phyloP scores from a whole-genome alignment of 2,113 vertebrate species.

The Bos indicus region DNA sequence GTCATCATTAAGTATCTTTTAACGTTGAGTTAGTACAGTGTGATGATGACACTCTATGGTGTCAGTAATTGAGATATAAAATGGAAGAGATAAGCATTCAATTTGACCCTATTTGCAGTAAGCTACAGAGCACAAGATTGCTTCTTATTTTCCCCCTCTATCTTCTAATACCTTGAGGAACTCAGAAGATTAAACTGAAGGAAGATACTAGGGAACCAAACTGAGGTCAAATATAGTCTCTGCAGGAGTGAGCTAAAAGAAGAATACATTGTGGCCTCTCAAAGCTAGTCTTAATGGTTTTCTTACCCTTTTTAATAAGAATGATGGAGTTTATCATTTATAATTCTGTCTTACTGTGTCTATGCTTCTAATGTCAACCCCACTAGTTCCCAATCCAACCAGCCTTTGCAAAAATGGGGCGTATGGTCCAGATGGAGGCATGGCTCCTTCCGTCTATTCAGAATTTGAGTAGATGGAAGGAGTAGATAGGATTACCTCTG shows the following conservation, averaged over 20 bases:
- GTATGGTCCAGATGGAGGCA: accelerated
- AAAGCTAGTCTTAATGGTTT: background rate
- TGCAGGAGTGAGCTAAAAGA: background rate
- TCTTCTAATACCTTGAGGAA: background rate
- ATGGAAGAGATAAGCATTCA: background rate
- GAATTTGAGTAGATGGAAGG: background rate
- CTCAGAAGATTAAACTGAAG: background rate
- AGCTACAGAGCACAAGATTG: background rate
- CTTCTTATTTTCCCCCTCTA: background rate
- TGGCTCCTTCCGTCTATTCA: background rate
- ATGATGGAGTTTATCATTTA: background rate
- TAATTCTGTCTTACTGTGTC: background rate
- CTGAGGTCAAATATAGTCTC: background rate
- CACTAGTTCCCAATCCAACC: accelerated
- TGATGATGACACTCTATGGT: background rate
- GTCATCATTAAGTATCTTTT: background rate
- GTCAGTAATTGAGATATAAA: background rate
- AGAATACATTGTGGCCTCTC: background rate
- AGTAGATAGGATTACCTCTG: background rate
- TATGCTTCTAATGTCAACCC: accelerated
- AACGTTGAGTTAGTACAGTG: background rate
- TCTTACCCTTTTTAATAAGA: background rate
- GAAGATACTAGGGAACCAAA: background rate
- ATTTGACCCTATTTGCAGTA: background rate
- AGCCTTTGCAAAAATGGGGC: background rate